Conservation (phyloP, 64 coral and sea anemone genomes). For the Porites australiensis region DNA sequence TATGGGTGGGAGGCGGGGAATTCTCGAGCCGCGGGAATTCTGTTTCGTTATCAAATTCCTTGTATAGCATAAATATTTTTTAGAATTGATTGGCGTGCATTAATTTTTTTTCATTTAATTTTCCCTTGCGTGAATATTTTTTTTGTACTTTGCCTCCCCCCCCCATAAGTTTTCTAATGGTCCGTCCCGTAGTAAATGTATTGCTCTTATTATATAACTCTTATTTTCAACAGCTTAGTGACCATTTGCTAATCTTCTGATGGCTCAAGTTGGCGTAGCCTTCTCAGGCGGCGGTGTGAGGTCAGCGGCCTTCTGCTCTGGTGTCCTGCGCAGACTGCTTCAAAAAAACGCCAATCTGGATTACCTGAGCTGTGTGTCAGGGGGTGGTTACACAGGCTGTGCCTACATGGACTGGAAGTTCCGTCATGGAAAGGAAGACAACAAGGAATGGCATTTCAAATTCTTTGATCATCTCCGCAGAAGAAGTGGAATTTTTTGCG, state of each 20-base stretch:
- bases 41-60: too few relatives aligned
- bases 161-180: too few relatives aligned
- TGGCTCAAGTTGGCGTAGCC: constrained; percentile 58
- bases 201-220: too few relatives aligned
- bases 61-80: too few relatives aligned
- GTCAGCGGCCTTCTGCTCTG: constrained; percentile 82
- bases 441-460: constrained; percentile 69
- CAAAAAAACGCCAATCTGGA: constrained; percentile 45
- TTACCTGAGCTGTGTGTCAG: constrained; percentile 80
- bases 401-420: constrained; percentile 88
- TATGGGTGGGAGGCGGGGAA: too few relatives aligned
- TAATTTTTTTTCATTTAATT: too few relatives aligned
- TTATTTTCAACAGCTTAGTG: too few relatives aligned
- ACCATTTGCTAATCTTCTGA: background rate
- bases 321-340: constrained; percentile 69
- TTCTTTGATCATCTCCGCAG: constrained; percentile 81
- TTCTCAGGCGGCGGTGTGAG: constrained; percentile 85
- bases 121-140: too few relatives aligned
- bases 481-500: constrained; percentile 20
- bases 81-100: too few relatives aligned
- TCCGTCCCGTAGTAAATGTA: too few relatives aligned
- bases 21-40: too few relatives aligned
- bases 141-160: too few relatives aligned
- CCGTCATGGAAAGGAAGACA: constrained; percentile 45
- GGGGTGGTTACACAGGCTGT: constrained; percentile 64